phyloP scores from a whole-genome alignment of 2,113 vertebrate genomes.

The Malaclemys terrapin region DNA sequence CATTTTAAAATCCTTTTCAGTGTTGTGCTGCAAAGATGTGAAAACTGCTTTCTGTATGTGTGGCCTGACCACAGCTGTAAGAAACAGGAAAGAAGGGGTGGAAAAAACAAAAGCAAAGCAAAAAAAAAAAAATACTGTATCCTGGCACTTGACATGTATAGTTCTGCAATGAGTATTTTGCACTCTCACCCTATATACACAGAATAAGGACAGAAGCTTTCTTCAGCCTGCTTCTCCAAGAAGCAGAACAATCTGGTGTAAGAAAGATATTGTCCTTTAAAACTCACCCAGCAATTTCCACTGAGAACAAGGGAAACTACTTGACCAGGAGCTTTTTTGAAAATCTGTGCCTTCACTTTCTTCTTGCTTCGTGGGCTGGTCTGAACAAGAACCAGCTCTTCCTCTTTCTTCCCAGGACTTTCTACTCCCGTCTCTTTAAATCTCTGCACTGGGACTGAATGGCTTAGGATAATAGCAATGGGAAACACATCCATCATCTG shows the following conservation, averaged over 20 bases:
- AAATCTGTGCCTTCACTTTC: neutral
- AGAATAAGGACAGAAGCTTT: neutral
- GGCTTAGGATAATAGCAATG: neutral
- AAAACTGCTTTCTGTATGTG: neutral
- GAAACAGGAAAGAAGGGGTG: neutral
- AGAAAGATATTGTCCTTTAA: neutral
- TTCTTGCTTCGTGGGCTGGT: neutral
- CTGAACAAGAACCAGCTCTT: neutral
- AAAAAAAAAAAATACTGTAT: neutral
- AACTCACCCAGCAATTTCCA: neutral
- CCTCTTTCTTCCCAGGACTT: neutral
- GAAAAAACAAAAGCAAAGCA: neutral
- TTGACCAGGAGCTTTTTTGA: neutral
- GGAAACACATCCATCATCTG: neutral
- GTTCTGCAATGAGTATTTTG: neutral
- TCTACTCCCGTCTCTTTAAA: neutral
- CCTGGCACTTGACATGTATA: neutral
- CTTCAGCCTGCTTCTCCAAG: neutral
- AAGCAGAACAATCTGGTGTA: neutral
- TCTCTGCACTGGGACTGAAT: neutral
- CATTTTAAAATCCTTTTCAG: neutral
- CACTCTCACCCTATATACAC: neutral
- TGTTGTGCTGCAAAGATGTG: neutral
- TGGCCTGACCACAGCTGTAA: neutral
- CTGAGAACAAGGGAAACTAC: neutral